A percentile compares a stretch with the other conserved stretches of the same genome.
These are phyloP conservation scores for Cephus nigrinus DNA, from an alignment of 2,888 invertebrate genomes.

Conservation along the genomic window DNA sequence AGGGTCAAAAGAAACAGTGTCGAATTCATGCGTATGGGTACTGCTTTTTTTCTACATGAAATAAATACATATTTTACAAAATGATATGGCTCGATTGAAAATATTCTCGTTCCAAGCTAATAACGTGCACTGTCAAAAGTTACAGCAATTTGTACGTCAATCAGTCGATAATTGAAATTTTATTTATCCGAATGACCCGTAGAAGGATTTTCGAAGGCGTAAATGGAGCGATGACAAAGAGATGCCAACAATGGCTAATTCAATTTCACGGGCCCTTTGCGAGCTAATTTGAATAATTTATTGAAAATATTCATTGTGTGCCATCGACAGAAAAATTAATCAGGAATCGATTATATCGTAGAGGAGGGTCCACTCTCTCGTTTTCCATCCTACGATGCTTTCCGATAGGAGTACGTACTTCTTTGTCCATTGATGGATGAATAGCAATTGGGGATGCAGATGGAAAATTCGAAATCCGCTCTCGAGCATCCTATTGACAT, in stretches of 20 bases:
- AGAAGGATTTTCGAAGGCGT: constrained; percentile 31
- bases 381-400: neutral
- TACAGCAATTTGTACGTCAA: constrained; percentile 11
- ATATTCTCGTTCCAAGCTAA: neutral
- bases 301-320: constrained; percentile 52
- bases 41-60: neutral
- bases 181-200: constrained; percentile 32
- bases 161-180: constrained; percentile 35
- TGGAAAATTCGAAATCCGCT: constrained; percentile 43
- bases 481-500: constrained; percentile 23
- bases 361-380: constrained; percentile 20
- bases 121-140: neutral
- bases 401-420: neutral
- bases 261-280: constrained; percentile 39
- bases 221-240: constrained; percentile 14
- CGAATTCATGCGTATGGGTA: neutral
- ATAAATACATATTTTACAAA: constrained; percentile 5
- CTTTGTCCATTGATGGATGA: constrained; percentile 20
- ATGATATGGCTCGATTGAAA: neutral
- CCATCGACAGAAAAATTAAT: constrained; percentile 54
- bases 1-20: neutral
- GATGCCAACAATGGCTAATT: constrained; percentile 38
- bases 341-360: constrained; percentile 46
- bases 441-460: constrained; percentile 41
- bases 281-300: constrained; percentile 52